Evolutionary conservation across 2,797 vertebrate species (phyloP).

Genomic region (Ibycter americanus): DNA sequence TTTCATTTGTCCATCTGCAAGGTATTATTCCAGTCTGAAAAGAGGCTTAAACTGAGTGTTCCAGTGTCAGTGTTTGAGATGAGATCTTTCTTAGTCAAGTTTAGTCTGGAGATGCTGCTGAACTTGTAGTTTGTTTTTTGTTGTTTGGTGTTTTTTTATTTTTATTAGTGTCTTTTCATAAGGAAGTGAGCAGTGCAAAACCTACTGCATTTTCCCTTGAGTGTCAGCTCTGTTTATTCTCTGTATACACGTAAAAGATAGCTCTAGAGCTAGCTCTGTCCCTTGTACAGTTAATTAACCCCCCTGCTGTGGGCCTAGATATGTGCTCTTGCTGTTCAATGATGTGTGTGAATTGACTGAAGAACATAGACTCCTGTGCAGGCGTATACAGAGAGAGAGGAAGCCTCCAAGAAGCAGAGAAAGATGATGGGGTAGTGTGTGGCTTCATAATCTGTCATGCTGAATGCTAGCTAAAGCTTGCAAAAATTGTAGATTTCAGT

Average conservation of each 20-base stretch:
- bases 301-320: conserved; percentile 50
- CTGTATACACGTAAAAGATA: neutral
- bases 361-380: conserved; percentile 17
- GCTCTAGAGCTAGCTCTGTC: conserved; percentile 17
- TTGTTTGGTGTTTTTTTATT: neutral
- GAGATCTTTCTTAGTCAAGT: neutral
- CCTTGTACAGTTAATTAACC: conserved; percentile 64
- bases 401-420: conserved; percentile 35
- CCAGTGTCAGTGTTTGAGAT: neutral
- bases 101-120: neutral
- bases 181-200: neutral
- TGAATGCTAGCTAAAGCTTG: neutral
- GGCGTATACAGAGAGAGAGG: neutral
- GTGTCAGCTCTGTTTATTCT: neutral
- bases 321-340: conserved; percentile 50
- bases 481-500: conserved; percentile 24
- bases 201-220: neutral
- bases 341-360: conserved; percentile 61
- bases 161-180: neutral
- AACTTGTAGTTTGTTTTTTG: neutral
- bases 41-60: neutral
- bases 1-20: conserved; percentile 27
- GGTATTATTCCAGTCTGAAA: neutral
- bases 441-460: conserved; percentile 26
- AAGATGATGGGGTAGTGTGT: conserved; percentile 28